phyloP scores from a whole-genome alignment of 2,888 invertebrate species.

The Nematopogon swammerdamellus region DNA sequence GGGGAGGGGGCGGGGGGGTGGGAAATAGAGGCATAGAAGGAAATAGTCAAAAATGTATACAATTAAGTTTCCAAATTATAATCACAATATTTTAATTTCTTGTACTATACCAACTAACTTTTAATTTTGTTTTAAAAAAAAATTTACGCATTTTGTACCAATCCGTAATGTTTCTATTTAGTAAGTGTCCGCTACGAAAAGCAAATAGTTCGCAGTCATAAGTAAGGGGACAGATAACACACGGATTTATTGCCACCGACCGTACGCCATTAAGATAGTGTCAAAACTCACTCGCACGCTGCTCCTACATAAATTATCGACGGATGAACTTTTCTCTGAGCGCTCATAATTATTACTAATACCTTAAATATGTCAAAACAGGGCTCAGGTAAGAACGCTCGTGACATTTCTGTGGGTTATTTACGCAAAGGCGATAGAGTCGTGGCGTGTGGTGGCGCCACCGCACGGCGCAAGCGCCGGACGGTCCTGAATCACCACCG shows the following conservation, averaged over 20 bases:
- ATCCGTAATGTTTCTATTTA: no score
- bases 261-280: slow-evolving; percentile 56
- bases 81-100: no score
- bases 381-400: slow-evolving; percentile 55
- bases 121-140: no score
- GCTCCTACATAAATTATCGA: slow-evolving; percentile 35
- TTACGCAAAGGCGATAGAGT: slow-evolving; percentile 55
- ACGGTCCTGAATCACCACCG: slow-evolving; percentile 11
- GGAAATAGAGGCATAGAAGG: no score
- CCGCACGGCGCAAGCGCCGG: slow-evolving; percentile 21
- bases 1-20: no score
- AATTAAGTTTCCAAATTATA: no score
- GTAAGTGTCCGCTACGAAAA: no score
- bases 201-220: no score
- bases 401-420: slow-evolving; percentile 23
- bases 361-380: slow-evolving; percentile 59
- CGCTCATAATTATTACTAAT: slow-evolving; percentile 59
- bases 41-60: no score
- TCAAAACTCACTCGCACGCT: slow-evolving; percentile 48
- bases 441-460: slow-evolving; percentile 55
- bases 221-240: no score
- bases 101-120: no score
- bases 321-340: slow-evolving; percentile 23
- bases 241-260: slow-evolving; percentile 52
- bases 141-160: no score